Evolutionary conservation across 1,140 invertebrate species (phyloP), one percentile per base, ranked within the genome.

Genomic region (Lucilia sericata): DNA sequence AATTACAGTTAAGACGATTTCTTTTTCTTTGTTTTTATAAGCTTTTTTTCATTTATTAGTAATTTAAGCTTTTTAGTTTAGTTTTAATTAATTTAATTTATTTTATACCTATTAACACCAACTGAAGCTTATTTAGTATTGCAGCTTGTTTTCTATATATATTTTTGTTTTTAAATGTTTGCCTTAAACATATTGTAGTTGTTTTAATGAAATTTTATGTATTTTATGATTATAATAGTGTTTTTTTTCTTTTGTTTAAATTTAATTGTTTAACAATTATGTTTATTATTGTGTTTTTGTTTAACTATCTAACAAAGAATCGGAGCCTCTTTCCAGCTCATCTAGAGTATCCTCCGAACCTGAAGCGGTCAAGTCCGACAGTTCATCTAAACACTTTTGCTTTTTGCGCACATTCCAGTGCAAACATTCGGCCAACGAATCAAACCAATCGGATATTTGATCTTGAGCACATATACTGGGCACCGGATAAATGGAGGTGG

Each of bases 371-470:
- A 97, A 92, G 91, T 97, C 96, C 83, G 95, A 96, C 47, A 97
- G 92, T 87, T 98, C 96, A 86, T 98, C 96, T n/a, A 98, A 92
- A 86, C 97, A 96, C 88, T 97, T 97, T 91, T 99, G 98, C 83
- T 95, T 94, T 92, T 98, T 98, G 4, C 98, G 93, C 0, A 99
- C 97, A 91, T 99, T 99, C 98, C 98, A 99, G 88, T 99, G 98
- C 3, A 99, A 93, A 89, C 98, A 99, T 89, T 98, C 97, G 12
- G 96, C 98, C 70, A 99, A 91, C 0, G 97, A 98, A 88, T 97
- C 97, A 91, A 99, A 99, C 98, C 98, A 99, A 88, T 99, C 98
- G 7, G 96, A 95, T 84, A 99, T 98, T 92, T 99, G 98, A 90
- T 99, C 98, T 86, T 96, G 95, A 0, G 97, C 95, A 91, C 98